phyloP scores from a whole-genome alignment of 2,888 invertebrate genomes.

The Microplitis deprimator region DNA sequence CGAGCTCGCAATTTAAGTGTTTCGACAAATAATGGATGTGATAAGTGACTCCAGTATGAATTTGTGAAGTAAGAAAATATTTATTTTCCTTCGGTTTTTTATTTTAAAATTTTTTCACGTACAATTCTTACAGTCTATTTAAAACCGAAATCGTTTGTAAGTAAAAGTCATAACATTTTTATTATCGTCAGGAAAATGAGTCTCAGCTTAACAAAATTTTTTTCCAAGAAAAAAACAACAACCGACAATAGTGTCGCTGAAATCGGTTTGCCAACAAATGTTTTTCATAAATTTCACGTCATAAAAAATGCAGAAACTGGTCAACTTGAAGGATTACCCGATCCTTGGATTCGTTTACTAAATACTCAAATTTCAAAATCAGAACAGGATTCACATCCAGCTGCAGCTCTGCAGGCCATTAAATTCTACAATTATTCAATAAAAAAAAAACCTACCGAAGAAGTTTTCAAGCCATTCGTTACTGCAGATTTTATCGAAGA shows the following conservation, averaged over 20 bases:
- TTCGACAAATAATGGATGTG: background rate
- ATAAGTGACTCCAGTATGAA: background rate
- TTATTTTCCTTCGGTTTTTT: background rate
- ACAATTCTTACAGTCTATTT: background rate
- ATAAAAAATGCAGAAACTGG: conserved; percentile 87
- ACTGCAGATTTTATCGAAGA: conserved; percentile 86
- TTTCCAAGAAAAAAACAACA: conserved; percentile 64
- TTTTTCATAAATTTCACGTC: conserved; percentile 89
- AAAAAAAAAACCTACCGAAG: conserved; percentile 82
- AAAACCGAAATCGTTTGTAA: background rate
- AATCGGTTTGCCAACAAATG: conserved; percentile 89
- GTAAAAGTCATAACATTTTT: background rate
- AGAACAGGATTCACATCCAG: conserved; percentile 91
- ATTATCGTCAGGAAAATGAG: conserved; percentile 60
- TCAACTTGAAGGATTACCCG: conserved; percentile 87
- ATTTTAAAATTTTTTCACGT: background rate
- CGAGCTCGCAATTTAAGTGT: background rate
- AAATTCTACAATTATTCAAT: conserved; percentile 92
- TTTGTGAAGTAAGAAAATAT: conserved; percentile 9
- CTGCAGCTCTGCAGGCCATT: conserved; percentile 91
- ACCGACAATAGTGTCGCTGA: conserved; percentile 73
- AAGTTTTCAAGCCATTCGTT: conserved; percentile 83
- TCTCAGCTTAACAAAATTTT: conserved; percentile 67
- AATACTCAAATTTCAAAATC: conserved; percentile 87
- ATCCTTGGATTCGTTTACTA: conserved; percentile 85